Evolutionary conservation across 2,797 vertebrate genomes (phyloP), one percentile per base, ranked within the genome.

Genomic region (Enteromius viviparus): DNA sequence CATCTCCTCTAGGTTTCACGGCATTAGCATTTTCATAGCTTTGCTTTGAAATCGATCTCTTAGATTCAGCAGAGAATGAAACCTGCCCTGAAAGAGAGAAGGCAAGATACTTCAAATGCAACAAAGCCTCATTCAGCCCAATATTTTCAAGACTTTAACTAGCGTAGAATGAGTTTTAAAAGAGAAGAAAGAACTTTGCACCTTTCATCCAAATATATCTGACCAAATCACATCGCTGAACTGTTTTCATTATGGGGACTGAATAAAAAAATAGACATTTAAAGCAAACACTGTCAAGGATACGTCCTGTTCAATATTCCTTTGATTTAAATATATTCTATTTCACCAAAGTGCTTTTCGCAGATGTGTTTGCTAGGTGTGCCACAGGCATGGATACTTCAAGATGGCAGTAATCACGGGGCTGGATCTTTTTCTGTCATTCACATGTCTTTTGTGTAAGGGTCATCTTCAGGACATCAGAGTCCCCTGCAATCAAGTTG

Each of bases 31-130:
- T 82, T 82, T 53, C 80, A 82, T 66, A 66, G 80, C 71, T 76
- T 65, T 64, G 70, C 60, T 82, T 82, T 82, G 71, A 82, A 82
- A 82, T 66, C 47, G 29, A 82, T 82, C n/a, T 82, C 58, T 49
- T 53, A 66, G 32, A 82, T 75, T 82, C 70, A 29, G n/a, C 23
- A 82, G 47, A 65, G 37, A 45, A 65, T 40, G 29, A 75, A 72
- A 15, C 40, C 40, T 81, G 26, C 68, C 53, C 68, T 81, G 40
- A 81, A 71, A 72, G 26, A 81, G 40, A 62, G 68, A 42, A 62
- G 40, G 47, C 32, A 7, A 47, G 45, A 42, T 49, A 32, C 45
- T 65, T 79, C 64, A 66, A 79, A 79, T 75, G 29, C 53, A 81
- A 72, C 21, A 81, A 29, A 55, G 23, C 47, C 26, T 74, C 58